Evolutionary conservation across 2,888 invertebrate species (phyloP).

Genomic region (Cheiracanthium punctorium): DNA sequence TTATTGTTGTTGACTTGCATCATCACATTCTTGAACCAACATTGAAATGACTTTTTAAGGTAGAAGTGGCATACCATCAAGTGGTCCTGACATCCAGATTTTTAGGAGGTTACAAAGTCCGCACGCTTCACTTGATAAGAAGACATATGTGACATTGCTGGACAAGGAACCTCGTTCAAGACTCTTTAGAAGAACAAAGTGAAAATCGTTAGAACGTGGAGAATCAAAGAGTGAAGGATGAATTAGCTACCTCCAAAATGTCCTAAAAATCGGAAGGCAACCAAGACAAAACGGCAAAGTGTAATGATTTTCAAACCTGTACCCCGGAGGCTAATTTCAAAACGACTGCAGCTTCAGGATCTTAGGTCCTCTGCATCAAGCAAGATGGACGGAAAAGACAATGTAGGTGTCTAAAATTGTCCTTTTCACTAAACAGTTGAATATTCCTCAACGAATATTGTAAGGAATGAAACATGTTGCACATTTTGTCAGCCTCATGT

Average conservation of each 20-base stretch:
- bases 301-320: neutral
- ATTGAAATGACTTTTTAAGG: too few relatives aligned
- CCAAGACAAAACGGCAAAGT: neutral
- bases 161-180: too few relatives aligned
- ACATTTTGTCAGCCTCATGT: neutral
- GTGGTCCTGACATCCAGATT: too few relatives aligned
- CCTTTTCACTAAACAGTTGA: neutral
- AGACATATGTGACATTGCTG: too few relatives aligned
- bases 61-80: too few relatives aligned
- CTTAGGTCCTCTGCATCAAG: neutral
- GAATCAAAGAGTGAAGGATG: too few relatives aligned
- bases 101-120: too few relatives aligned
- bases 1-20: too few relatives aligned
- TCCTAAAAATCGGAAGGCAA: neutral
- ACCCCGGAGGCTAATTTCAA: neutral
- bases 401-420: neutral
- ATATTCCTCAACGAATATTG: neutral
- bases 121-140: too few relatives aligned
- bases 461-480: neutral
- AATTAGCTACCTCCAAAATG: neutral
- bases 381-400: neutral
- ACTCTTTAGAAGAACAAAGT: too few relatives aligned
- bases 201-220: too few relatives aligned
- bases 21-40: too few relatives aligned
- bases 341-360: neutral